Percentiles rank a stretch among this genome's conserved stretches.
phyloP scores from a whole-genome alignment of 2,888 invertebrate genomes.

The Chrysotoxum bicinctum region DNA sequence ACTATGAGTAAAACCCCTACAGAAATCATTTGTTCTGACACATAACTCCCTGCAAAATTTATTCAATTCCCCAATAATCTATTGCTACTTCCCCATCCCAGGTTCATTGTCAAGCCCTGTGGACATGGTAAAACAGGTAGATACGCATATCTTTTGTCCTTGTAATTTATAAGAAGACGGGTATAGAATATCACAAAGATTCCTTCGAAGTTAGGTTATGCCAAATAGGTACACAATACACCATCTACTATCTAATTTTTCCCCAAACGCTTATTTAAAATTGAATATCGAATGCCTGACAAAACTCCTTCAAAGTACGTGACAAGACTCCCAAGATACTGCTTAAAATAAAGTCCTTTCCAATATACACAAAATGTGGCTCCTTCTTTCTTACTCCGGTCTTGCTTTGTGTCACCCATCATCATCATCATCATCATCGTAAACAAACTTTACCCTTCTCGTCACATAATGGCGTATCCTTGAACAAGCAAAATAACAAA shows the following conservation, averaged over 20 bases:
- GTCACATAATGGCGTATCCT: not conserved
- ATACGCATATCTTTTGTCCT: not conserved
- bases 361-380: slow-evolving; percentile 7
- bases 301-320: slow-evolving; percentile 45
- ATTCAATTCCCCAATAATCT: not conserved
- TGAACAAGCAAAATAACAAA: slow-evolving; percentile 4
- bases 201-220: not conserved
- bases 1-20: too few relatives aligned
- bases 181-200: not conserved
- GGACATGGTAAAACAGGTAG: not conserved
- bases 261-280: slow-evolving; percentile 12
- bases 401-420: slow-evolving; percentile 7
- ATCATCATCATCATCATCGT: slow-evolving; percentile 15
- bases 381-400: not conserved
- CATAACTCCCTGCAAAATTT: not conserved
- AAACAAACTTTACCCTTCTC: slow-evolving; percentile 22
- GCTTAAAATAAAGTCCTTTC: slow-evolving; percentile 33
- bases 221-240: not conserved
- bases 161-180: not conserved
- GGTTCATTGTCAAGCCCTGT: not conserved
- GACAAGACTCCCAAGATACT: slow-evolving; percentile 39
- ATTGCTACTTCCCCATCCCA: not conserved
- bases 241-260: not conserved
- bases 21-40: too few relatives aligned
- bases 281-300: slow-evolving; percentile 14